Evolutionary conservation across 2,797 vertebrate genomes (phyloP).

Genomic region (Acestrorhynchus altus): DNA sequence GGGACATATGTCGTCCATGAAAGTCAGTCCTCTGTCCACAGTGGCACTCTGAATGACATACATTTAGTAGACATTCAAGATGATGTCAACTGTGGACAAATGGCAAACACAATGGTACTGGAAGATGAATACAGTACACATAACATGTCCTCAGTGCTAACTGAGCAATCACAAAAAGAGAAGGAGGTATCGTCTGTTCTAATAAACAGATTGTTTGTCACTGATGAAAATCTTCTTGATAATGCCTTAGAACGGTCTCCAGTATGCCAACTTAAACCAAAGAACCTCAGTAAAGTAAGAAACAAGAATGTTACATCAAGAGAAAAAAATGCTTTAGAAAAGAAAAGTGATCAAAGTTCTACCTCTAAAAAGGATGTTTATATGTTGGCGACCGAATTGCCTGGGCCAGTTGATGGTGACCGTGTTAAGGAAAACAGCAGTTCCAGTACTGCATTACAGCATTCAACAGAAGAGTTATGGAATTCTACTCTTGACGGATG

Average conservation of each 20-base stretch:
- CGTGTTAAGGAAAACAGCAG: not conserved
- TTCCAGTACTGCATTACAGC: conserved; percentile 8
- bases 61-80: conserved; percentile 3
- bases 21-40: no score
- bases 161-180: conserved; percentile 13
- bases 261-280: conserved; percentile 50
- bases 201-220: not conserved
- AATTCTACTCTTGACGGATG: not conserved
- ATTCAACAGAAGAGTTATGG: not conserved
- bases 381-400: conserved; percentile 12
- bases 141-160: not conserved
- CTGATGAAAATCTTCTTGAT: conserved; percentile 17
- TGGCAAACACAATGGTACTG: not conserved
- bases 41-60: no score
- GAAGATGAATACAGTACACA: not conserved
- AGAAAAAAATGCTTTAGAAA: conserved; percentile 37
- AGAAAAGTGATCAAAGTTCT: conserved; percentile 41
- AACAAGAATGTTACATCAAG: conserved; percentile 53
- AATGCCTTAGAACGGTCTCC: not conserved
- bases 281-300: conserved; percentile 56
- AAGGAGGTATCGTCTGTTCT: conserved; percentile 3
- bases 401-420: not conserved
- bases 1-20: no score
- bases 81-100: not conserved
- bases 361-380: conserved; percentile 9